These are phyloP conservation scores for Orientallactaga sibirica DNA, from an alignment of 2,797 vertebrate species.

Conservation along the genomic window DNA sequence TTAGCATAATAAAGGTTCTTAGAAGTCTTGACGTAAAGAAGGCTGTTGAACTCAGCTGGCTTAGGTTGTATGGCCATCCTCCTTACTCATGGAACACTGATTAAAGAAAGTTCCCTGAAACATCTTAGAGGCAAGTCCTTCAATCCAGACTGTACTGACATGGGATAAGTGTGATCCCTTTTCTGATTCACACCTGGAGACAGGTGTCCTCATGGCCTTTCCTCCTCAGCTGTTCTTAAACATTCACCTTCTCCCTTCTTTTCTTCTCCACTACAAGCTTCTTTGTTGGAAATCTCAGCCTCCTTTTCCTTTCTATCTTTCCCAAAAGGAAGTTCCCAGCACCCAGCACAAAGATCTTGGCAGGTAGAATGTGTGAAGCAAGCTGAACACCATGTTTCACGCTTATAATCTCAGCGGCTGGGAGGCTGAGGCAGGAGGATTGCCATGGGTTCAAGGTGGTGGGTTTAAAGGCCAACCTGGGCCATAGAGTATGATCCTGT, in stretches of 20 bases:
- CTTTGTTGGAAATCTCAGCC: neutral
- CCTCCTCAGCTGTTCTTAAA: neutral
- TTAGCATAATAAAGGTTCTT: constrained; percentile 14
- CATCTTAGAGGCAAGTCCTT: neutral
- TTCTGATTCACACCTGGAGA: neutral
- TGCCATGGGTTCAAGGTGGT: neutral
- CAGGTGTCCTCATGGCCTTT: neutral
- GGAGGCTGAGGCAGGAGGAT: neutral
- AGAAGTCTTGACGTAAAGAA: neutral
- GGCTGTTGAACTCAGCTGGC: neutral
- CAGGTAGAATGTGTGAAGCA: neutral
- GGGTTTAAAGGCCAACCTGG: too few species aligned
- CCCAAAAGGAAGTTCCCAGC: neutral
- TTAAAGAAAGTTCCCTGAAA: neutral
- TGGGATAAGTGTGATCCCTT: too few species aligned
- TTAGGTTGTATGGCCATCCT: neutral
- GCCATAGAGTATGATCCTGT: neutral
- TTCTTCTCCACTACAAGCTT: neutral
- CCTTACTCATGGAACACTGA: neutral
- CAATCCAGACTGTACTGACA: neutral
- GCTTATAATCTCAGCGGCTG: too few species aligned
- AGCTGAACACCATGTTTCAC: neutral
- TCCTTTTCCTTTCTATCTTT: neutral
- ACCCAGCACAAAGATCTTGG: neutral
- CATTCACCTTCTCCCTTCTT: neutral